Evolutionary conservation across 2,888 invertebrate genomes (phyloP), one percentile per base, ranked within the genome.

Genomic region (Dioctria rufipes): DNA sequence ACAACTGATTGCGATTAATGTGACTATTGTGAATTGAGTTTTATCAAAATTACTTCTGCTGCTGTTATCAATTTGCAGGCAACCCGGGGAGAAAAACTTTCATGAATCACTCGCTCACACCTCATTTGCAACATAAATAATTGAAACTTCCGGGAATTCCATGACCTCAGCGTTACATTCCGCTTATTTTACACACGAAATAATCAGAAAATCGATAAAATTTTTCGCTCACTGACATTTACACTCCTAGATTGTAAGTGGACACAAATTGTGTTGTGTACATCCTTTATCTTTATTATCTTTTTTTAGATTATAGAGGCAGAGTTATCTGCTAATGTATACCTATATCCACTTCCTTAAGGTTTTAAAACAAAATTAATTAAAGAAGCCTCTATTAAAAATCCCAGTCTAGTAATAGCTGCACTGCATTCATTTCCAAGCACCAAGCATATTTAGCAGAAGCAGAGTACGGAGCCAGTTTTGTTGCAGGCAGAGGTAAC

Each of bases 131-230:
- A 58, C 51, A 77, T 25, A 77, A 75, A 77, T 63, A 49, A 39
- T 39, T 46, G 42, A 60, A 51, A 79, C 46, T 79, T 79, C 67
- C 79, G 67, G 67, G 79, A 79, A 79, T 79, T 58, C 67, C 66
- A 79, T 79, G 79, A 79, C 79, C 69, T 79, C 79, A 79, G 25
- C 63, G 46, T 11, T 25, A 25, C 25, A 77, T 43, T 46, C 63
- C 46, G 63, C 25, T 63, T 49, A 77, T 77, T 63, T 63, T 77
- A 49, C 77, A 37, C 61, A n/a, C 9, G n/a, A 73, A 73, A 42
- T 40, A 58, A 77, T 77, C 60, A 77, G 63, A 77, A 77, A 77
- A 77, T 77, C 77, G 25, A 77, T 77, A 77, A 43, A 58, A 3
- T n/a, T 13, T 43, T 40, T 42, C 42, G 5, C 25, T 25, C 25